These are phyloP conservation scores for Laticauda laticaudata DNA, from an alignment of 2,113 vertebrate genomes.

Conservation along the genomic window DNA sequence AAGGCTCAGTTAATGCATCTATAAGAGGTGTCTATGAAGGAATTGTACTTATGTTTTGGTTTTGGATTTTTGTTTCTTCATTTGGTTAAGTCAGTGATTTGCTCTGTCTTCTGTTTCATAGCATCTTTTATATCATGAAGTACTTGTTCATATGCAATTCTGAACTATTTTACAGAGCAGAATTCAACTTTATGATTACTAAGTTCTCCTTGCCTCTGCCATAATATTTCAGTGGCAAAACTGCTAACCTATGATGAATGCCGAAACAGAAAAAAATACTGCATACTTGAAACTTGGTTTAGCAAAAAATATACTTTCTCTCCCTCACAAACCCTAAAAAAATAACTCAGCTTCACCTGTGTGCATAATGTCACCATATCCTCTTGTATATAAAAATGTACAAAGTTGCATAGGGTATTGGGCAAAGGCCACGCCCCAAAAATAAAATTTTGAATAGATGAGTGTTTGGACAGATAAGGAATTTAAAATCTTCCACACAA, in stretches of 20 bases:
- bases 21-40: constrained; percentile 22
- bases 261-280: neutral
- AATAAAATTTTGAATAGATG: neutral
- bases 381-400: neutral
- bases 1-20: constrained; percentile 3
- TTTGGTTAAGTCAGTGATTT: constrained; percentile 1
- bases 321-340: neutral
- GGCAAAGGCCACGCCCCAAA: neutral
- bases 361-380: neutral
- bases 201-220: neutral
- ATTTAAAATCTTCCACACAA: neutral
- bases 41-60: constrained; percentile 25
- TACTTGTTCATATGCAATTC: neutral
- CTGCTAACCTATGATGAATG: neutral
- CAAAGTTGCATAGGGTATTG: neutral
- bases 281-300: neutral
- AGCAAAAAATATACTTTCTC: neutral
- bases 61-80: neutral
- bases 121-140: constrained; percentile 22
- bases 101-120: constrained; percentile 22
- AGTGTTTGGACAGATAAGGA: neutral
- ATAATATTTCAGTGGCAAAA: neutral
- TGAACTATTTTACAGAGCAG: neutral
- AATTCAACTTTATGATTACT: neutral
- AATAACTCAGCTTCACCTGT: neutral